Conservation (phyloP, 2,113 vertebrate species). For the Cairina moschata region DNA sequence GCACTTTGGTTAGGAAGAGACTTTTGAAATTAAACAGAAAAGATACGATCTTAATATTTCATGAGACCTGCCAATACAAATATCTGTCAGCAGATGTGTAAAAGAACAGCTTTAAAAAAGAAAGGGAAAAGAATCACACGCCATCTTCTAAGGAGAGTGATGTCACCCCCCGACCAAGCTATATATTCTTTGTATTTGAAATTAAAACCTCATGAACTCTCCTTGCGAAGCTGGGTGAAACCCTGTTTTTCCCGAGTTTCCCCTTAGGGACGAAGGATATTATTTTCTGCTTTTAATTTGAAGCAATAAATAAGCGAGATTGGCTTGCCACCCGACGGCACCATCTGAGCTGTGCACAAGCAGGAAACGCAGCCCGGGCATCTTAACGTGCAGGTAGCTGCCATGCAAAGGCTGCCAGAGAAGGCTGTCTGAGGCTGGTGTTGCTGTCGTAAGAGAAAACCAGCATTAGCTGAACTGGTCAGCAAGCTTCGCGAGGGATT, state of each 20-base stretch:
- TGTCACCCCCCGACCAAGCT: conserved; percentile 35
- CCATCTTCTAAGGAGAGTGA: conserved; percentile 37
- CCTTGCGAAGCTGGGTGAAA: background rate
- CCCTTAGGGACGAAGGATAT: conserved; percentile 11
- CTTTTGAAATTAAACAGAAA: conserved; percentile 10
- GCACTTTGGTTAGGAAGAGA: conserved; percentile 6
- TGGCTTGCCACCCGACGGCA: conserved; percentile 34
- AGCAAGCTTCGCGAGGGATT: background rate
- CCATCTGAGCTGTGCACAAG: background rate
- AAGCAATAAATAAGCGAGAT: conserved; percentile 62
- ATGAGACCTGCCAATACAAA: conserved; percentile 53
- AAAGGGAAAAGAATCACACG: background rate
- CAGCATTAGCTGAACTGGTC: background rate
- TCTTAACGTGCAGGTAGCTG: background rate
- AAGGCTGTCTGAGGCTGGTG: background rate
- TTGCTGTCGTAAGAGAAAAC: background rate
- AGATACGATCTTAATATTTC: conserved; percentile 34
- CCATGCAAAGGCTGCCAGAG: background rate
- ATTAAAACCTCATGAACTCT: conserved; percentile 62
- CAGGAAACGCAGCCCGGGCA: background rate
- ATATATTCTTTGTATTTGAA: conserved; percentile 47
- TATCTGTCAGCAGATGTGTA: conserved; percentile 45
- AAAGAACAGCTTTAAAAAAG: conserved; percentile 49
- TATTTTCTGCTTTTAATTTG: conserved; percentile 67
- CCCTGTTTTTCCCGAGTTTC: background rate